Base-by-base conservation (phyloP, 64 coral and sea anemone genomes). In the Trachythela sp. region DNA sequence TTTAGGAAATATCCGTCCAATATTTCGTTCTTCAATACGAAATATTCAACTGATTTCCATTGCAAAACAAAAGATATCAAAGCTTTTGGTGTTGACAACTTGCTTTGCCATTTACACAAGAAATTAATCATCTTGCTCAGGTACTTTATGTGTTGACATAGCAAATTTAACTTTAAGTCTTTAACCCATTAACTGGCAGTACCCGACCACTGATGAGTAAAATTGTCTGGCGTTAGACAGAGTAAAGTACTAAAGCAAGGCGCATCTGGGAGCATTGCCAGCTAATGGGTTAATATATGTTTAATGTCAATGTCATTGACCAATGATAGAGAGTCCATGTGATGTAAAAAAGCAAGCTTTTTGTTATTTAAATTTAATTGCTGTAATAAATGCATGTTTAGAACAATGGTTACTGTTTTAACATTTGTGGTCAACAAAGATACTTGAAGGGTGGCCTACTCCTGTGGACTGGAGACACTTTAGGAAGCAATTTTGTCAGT, bases 401-500 rank as follows among this genome's bases (percentile, higher is more conserved):
- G 68, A 56, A 76, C 36, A 31, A 76, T 3, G 87, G 87, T 5
- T 17, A 88, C 67, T 88, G 64, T 48, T 88, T 88, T 32, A 76
- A n/a, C n/a, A 51, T 88, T 75, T 9, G 34, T 88, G 87, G 87
- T 13, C 35, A 72, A 48, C 54, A 88, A n/a, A 9, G 87, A 31
- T 32, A 31, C 29, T 77, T 88, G 40, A 22, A 56, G n/a, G 87
- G 87, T 49, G 68, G 67, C 31, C 59, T 88, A 36, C 8, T 88
- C 1, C 67, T 88, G 13, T 88, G 87, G 87, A 43, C 22, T 77
- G 39, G 87, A 0, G 87, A 88, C 75, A 88, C 87, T 36, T 43
- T 88, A 0, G 87, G 87, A 26, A 88, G 87, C 41, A 88, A 88
- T 88, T 88, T n/a, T 72, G 60, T 88, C 18, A 45, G 87, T 75